A percentile compares a stretch with the other conserved stretches of the same genome.
Conservation (phyloP, 1,140 invertebrate genomes). For the Drosophila auraria region DNA sequence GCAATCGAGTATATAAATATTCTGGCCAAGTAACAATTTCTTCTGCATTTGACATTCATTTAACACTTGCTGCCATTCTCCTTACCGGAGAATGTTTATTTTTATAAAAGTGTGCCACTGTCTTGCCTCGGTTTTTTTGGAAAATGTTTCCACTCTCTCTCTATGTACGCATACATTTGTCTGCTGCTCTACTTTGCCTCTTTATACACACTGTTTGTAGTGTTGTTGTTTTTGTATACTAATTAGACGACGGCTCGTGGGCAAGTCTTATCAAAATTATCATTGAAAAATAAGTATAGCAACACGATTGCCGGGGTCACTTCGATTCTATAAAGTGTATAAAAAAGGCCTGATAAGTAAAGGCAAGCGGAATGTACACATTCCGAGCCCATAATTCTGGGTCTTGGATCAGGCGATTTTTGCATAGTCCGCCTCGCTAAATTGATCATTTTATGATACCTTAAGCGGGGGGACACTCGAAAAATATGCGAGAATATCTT, state of each 20-base stretch:
- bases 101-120: constrained; percentile 64
- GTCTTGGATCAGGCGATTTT: constrained; percentile 52
- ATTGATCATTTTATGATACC: constrained; percentile 57
- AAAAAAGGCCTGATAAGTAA: constrained; percentile 36
- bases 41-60: constrained; percentile 61
- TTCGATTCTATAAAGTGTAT: constrained; percentile 42
- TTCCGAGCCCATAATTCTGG: constrained; percentile 6
- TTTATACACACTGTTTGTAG: not conserved
- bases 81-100: constrained; percentile 51
- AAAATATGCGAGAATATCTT: constrained; percentile 13
- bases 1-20: not conserved
- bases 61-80: constrained; percentile 35
- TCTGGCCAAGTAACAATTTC: constrained; percentile 4
- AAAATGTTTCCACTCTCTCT: constrained; percentile 43
- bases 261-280: constrained; percentile 69
- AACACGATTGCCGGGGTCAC: constrained; percentile 62
- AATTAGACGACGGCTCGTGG: constrained; percentile 54
- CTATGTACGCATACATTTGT: constrained; percentile 20
- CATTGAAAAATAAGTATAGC: constrained; percentile 61
- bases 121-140: constrained; percentile 51
- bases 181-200: constrained; percentile 50
- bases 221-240: constrained; percentile 45
- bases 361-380: constrained; percentile 11
- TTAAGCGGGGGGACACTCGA: constrained; percentile 6
- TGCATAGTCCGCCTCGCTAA: constrained; percentile 28